These are phyloP conservation scores for Tenualosa thibaudeaui DNA, from an alignment of 2,797 vertebrate genomes.

Conservation along the genomic window DNA sequence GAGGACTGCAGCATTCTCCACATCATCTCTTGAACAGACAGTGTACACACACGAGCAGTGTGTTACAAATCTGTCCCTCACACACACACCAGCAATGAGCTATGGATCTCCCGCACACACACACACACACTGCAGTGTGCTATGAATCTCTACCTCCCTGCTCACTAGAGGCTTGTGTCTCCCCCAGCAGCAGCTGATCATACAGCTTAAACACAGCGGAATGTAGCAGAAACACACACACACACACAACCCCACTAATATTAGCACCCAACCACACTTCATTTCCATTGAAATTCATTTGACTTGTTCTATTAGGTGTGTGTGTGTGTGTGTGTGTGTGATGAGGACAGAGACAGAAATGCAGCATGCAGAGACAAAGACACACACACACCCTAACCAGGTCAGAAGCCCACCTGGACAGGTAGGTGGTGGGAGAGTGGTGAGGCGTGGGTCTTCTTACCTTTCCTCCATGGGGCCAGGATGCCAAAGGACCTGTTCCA, in stretches of 20 bases:
- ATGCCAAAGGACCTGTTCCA: conserved; percentile 80
- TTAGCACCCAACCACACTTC: too few relatives aligned
- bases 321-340: too few relatives aligned
- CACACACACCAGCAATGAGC: too few relatives aligned
- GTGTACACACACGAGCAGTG: neutral
- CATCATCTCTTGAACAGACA: neutral
- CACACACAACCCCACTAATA: too few relatives aligned
- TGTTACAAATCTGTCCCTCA: too few relatives aligned
- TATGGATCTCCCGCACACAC: neutral
- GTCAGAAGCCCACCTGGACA: conserved; percentile 38
- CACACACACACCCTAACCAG: too few relatives aligned
- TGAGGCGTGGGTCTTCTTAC: conserved; percentile 59
- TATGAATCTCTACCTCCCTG: too few relatives aligned
- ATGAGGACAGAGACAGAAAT: too few relatives aligned
- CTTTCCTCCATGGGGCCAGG: conserved; percentile 78
- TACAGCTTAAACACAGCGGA: neutral
- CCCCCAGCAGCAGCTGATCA: neutral
- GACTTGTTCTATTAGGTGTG: too few relatives aligned
- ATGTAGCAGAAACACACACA: neutral
- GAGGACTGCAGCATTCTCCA: neutral
- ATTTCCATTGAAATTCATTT: too few relatives aligned
- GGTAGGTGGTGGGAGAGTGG: neutral
- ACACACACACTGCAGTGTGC: neutral
- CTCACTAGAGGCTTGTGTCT: too few relatives aligned
- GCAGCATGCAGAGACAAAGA: too few relatives aligned